Evolutionary conservation across 2,888 invertebrate species (phyloP).

Genomic region (Conomelus anceps): DNA sequence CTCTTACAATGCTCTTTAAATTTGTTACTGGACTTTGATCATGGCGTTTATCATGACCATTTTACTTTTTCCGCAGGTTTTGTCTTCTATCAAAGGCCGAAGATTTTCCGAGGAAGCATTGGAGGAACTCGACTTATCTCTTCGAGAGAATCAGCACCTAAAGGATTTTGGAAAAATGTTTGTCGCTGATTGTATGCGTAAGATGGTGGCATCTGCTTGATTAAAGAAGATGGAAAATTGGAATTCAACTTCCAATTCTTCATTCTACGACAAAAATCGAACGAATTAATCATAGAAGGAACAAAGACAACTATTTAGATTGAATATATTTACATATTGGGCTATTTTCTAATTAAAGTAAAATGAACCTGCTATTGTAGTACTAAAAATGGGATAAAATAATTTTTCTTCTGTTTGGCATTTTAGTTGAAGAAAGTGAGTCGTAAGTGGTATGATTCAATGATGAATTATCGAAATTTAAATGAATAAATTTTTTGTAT

Average conservation of each 20-base stretch:
- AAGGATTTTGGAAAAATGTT: constrained; percentile 54
- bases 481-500: not conserved
- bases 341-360: not conserved
- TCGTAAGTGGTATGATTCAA: not conserved
- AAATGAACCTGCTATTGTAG: not conserved
- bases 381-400: not conserved
- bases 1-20: too few relatives aligned
- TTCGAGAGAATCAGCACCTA: constrained; percentile 35
- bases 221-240: not conserved
- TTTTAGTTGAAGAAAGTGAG: not conserved
- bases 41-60: too few relatives aligned
- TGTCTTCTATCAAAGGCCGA: constrained; percentile 58
- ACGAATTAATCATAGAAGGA: not conserved
- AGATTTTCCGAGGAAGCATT: constrained; percentile 58
- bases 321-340: not conserved
- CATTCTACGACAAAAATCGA: not conserved
- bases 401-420: too few relatives aligned
- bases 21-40: too few relatives aligned
- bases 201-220: constrained; percentile 45
- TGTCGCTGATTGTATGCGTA: constrained; percentile 55
- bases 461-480: too few relatives aligned
- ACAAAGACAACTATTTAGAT: not conserved
- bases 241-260: too few relatives aligned
- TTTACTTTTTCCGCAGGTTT: constrained; percentile 44
- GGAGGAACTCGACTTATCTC: constrained; percentile 49